A percentile compares a stretch with the other conserved stretches of the same genome.
These are phyloP conservation scores for Tychaedon coryphoeus DNA, from an alignment of 2,113 vertebrate genomes.

Conservation along the genomic window DNA sequence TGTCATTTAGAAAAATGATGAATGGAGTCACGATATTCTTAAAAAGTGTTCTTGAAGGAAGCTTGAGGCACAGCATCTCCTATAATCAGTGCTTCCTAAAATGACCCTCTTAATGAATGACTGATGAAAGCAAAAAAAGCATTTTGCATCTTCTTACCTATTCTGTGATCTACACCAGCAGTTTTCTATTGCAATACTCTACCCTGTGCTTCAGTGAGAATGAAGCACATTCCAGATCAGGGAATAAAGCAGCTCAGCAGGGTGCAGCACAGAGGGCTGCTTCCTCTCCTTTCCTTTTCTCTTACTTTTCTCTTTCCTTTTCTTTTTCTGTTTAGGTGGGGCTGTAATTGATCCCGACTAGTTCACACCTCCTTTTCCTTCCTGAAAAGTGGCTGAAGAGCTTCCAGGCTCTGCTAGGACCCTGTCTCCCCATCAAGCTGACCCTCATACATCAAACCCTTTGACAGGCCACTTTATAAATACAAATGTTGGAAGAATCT, in stretches of 20 bases:
- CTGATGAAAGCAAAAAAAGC: not conserved
- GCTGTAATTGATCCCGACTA: not conserved
- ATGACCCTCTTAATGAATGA: not conserved
- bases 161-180: not conserved
- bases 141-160: not conserved
- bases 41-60: not conserved
- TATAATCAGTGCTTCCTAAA: not conserved
- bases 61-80: not conserved
- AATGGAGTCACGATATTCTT: not conserved
- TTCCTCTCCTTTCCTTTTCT: not conserved
- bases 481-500: not conserved
- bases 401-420: not conserved
- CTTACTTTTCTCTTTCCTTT: not conserved
- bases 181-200: not conserved
- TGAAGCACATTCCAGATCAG: not conserved
- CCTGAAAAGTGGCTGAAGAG: not conserved
- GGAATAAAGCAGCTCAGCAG: not conserved
- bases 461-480: not conserved
- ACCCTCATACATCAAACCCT: not conserved
- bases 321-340: not conserved
- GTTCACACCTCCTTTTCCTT: not conserved
- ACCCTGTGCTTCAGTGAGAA: not conserved
- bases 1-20: not conserved
- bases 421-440: not conserved
- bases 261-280: not conserved